Conservation (phyloP, 2,113 vertebrate genomes). For the Chaetodon auriga region DNA sequence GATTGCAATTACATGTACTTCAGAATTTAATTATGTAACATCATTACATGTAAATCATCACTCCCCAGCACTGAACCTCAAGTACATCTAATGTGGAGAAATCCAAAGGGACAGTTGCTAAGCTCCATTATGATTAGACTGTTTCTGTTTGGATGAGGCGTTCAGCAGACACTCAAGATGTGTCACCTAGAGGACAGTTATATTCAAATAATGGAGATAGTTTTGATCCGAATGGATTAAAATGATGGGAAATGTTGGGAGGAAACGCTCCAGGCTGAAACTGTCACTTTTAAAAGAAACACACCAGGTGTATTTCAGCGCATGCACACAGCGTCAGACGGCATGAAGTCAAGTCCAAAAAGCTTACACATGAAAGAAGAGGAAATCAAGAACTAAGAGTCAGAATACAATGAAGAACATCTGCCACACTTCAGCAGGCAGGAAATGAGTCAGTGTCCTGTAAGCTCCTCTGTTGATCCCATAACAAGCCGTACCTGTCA, state of each 20-base stretch:
- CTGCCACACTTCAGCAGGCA: constrained; percentile 44
- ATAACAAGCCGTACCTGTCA: constrained; percentile 68
- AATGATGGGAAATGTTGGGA: neutral
- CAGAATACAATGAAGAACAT: constrained; percentile 51
- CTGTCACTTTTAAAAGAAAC: neutral
- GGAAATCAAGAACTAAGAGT: constrained; percentile 18
- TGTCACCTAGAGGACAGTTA: neutral
- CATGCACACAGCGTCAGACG: neutral
- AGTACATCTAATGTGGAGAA: neutral
- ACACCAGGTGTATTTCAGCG: neutral
- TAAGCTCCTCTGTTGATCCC: constrained; percentile 37
- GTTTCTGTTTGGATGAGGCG: neutral
- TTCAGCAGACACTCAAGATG: neutral
- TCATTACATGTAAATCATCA: too few species aligned
- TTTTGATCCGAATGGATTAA: neutral
- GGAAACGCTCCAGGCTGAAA: neutral
- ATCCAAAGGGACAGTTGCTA: neutral
- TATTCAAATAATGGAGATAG: neutral
- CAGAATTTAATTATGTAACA: too few species aligned
- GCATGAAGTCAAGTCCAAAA: neutral
- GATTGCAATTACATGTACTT: too few species aligned
- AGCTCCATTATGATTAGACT: neutral
- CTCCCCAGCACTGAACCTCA: neutral
- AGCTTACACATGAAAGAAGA: neutral
- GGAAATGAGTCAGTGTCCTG: constrained; percentile 70